Evolutionary conservation across 2,888 invertebrate genomes (phyloP).

Genomic region (Tetragonula carbonaria): DNA sequence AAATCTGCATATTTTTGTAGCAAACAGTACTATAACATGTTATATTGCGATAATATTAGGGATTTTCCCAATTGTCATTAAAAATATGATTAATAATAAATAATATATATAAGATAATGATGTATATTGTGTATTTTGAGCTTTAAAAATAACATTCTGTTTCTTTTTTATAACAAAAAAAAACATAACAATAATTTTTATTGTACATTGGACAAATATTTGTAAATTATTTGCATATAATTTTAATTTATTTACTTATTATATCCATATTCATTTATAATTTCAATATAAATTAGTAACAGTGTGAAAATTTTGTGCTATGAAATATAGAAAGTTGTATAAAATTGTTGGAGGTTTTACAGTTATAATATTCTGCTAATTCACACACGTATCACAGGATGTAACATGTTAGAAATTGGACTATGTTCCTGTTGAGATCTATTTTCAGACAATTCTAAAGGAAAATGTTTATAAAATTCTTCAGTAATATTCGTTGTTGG

Average conservation of each 20-base stretch:
- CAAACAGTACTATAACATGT: background rate
- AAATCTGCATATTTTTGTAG: conserved; percentile 26
- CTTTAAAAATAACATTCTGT: background rate
- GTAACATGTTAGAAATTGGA: conserved; percentile 29
- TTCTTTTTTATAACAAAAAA: background rate
- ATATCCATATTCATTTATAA: background rate
- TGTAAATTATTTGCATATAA: background rate
- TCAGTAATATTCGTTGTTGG: conserved; percentile 54
- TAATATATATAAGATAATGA: conserved; percentile 8
- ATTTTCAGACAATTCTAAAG: background rate
- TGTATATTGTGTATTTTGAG: background rate
- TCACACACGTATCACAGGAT: conserved; percentile 46
- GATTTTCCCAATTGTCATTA: background rate
- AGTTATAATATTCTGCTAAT: background rate
- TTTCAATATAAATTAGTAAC: background rate
- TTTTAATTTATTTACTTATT: conserved; percentile 16
- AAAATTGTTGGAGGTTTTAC: background rate
- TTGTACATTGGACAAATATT: background rate
- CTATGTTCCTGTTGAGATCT: conserved; percentile 14
- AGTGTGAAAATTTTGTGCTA: conserved; percentile 2
- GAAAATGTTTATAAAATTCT: conserved; percentile 50
- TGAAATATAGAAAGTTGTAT: background rate
- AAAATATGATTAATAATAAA: conserved; percentile 3
- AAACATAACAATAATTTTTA: background rate
- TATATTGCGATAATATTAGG: background rate